Evolutionary conservation across 2,797 vertebrate genomes (phyloP).

Genomic region (Eidolon dupreanum): DNA sequence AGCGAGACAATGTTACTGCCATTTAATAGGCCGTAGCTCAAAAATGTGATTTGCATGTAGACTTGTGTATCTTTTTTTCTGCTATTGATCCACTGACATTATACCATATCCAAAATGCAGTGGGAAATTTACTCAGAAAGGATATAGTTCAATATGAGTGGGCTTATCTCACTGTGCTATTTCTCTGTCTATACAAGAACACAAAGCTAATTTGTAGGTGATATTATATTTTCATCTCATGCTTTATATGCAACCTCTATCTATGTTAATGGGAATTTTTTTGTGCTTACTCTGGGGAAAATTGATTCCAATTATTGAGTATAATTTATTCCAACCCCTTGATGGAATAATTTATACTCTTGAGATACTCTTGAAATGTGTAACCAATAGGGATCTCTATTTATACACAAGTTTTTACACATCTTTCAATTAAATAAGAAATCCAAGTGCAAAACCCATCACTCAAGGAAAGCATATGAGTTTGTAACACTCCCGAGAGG

Average conservation of each 20-base stretch:
- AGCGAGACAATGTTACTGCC: neutral
- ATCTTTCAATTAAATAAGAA: conserved; percentile 83
- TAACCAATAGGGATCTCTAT: conserved; percentile 86
- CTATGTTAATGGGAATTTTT: conserved; percentile 79
- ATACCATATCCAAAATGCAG: conserved; percentile 34
- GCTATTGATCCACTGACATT: conserved; percentile 41
- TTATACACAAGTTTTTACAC: conserved; percentile 87
- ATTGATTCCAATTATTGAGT: conserved; percentile 88
- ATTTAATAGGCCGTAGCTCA: neutral
- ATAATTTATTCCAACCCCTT: conserved; percentile 89
- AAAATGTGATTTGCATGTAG: neutral
- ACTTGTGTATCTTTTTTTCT: neutral
- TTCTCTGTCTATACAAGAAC: conserved; percentile 32
- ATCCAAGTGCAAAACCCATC: conserved; percentile 78
- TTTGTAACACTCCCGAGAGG: conserved; percentile 77
- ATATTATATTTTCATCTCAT: conserved; percentile 77
- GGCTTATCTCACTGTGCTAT: conserved; percentile 20
- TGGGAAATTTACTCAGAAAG: conserved; percentile 39
- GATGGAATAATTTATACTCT: conserved; percentile 89
- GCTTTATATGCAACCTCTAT: conserved; percentile 73
- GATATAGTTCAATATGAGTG: conserved; percentile 26
- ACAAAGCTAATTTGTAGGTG: conserved; percentile 72
- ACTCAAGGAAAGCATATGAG: conserved; percentile 75
- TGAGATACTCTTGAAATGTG: conserved; percentile 87
- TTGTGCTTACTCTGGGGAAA: conserved; percentile 80